These are phyloP conservation scores for Neodiprion fabricii DNA, from an alignment of 1,140 invertebrate species.

Conservation along the genomic window DNA sequence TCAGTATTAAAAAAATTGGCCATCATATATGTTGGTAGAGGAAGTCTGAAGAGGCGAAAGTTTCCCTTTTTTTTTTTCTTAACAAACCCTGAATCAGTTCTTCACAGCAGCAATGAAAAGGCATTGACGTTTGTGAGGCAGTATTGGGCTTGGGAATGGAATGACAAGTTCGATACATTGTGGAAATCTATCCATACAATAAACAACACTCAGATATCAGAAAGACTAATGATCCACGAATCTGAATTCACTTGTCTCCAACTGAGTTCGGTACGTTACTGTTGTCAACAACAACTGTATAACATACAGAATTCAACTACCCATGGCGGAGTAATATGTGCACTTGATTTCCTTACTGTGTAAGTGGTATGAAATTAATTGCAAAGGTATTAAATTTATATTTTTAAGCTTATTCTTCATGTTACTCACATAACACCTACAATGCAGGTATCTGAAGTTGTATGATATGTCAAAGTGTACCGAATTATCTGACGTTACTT, in stretches of 20 bases:
- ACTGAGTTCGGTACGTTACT: constrained; percentile 58
- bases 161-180: constrained; percentile 49
- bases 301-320: constrained; percentile 69
- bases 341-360: constrained; percentile 64
- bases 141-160: constrained; percentile 59
- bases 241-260: constrained; percentile 59
- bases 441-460: constrained; percentile 45
- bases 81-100: constrained; percentile 22
- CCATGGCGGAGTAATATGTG: constrained; percentile 62
- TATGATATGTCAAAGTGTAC: constrained; percentile 36
- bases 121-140: constrained; percentile 44
- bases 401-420: background rate
- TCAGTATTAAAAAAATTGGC: constrained; percentile 8
- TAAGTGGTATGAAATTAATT: constrained; percentile 42
- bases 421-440: background rate
- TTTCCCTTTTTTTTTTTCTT: background rate
- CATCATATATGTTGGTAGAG: background rate
- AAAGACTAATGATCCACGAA: constrained; percentile 54
- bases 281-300: constrained; percentile 60
- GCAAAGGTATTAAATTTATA: background rate
- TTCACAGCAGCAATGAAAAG: constrained; percentile 37
- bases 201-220: constrained; percentile 33
- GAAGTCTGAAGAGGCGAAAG: background rate
- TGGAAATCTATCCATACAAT: constrained; percentile 39
- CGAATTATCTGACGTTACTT: constrained; percentile 49